These are phyloP conservation scores for Anoplopoma fimbria DNA, from an alignment of 2,113 vertebrate species.

Conservation along the genomic window DNA sequence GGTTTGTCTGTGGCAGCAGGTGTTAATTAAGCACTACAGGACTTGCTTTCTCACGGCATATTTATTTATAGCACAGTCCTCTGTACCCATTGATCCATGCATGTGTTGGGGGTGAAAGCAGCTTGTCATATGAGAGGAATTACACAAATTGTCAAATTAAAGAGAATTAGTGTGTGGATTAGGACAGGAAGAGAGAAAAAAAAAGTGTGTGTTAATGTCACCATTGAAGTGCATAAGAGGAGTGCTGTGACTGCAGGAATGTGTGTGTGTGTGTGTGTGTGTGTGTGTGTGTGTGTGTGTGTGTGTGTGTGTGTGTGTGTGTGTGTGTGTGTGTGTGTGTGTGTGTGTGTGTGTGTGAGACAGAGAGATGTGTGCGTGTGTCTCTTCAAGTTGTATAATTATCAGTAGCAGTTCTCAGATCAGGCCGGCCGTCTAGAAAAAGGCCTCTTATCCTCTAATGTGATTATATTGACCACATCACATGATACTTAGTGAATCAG, in stretches of 20 bases:
- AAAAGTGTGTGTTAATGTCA: not conserved
- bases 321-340: not conserved
- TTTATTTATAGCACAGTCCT: constrained; percentile 8
- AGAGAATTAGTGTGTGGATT: not conserved
- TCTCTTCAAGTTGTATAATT: constrained; percentile 8
- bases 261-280: not conserved
- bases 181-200: not conserved
- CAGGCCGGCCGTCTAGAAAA: not conserved
- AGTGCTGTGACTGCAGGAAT: not conserved
- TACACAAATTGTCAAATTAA: not conserved
- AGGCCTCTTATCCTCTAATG: constrained; percentile 9
- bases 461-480: constrained; percentile 20
- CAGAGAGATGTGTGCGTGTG: not conserved
- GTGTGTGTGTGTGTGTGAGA: not conserved
- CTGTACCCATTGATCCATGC: not conserved
- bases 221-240: not conserved
- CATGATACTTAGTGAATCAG: not conserved
- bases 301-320: not conserved
- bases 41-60: not conserved
- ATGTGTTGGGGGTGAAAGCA: not conserved
- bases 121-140: not conserved
- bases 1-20: too few species aligned
- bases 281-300: not conserved
- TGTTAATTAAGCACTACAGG: not conserved
- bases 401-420: constrained; percentile 19